These are phyloP conservation scores for Drosophila auraria DNA, from an alignment of 1,140 invertebrate species.

Conservation along the genomic window DNA sequence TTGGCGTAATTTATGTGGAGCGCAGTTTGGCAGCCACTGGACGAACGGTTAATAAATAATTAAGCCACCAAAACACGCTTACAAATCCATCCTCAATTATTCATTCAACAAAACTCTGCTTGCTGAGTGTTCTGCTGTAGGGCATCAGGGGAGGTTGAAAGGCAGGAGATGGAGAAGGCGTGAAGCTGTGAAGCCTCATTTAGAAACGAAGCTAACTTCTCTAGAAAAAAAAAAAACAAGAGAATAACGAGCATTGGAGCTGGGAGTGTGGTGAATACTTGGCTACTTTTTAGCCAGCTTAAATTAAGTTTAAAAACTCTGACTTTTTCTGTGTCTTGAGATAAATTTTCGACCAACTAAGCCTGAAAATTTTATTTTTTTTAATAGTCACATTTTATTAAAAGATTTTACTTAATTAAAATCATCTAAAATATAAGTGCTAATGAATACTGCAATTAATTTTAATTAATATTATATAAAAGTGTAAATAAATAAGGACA, in stretches of 20 bases:
- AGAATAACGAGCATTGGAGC: neutral
- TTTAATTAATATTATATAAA: no score
- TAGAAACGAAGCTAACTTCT: slow-evolving; percentile 30
- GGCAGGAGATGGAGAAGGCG: slow-evolving; percentile 9
- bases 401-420: no score
- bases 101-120: slow-evolving; percentile 57
- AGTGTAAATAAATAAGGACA: no score
- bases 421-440: no score
- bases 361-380: no score
- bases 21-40: slow-evolving; percentile 64
- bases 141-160: neutral
- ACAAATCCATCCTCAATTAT: slow-evolving; percentile 66
- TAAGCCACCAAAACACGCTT: slow-evolving; percentile 55
- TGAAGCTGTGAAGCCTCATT: slow-evolving; percentile 68
- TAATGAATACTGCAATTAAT: no score
- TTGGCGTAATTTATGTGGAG: slow-evolving; percentile 70
- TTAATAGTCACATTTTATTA: no score
- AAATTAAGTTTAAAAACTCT: no score
- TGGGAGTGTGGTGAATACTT: no score
- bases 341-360: no score
- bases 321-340: no score
- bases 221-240: neutral
- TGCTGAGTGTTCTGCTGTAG: slow-evolving; percentile 33
- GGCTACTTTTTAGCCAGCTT: no score
- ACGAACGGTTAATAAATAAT: slow-evolving; percentile 60